Conservation (phyloP, 1,140 invertebrate species). For the Drosophila pruinosa region DNA sequence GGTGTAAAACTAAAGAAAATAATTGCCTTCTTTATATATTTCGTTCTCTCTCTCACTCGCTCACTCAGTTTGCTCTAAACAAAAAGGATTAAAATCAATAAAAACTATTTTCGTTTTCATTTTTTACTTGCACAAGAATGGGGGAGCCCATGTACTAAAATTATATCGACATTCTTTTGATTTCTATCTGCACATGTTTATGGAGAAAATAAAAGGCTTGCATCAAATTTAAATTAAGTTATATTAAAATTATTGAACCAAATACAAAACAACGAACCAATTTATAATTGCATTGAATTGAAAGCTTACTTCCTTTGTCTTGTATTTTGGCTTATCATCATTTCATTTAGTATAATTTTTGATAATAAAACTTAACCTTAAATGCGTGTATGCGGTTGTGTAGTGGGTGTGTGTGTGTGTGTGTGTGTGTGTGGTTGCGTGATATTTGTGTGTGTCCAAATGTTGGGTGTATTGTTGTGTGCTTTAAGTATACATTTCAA, state of each 20-base stretch:
- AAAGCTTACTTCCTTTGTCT: slow-evolving; percentile 15
- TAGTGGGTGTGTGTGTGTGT: slow-evolving; percentile 4
- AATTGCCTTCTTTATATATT: slow-evolving; percentile 14
- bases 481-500: slow-evolving; percentile 49
- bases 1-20: slow-evolving; percentile 62
- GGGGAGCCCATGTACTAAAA: slow-evolving; percentile 63
- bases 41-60: slow-evolving; percentile 31
- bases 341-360: slow-evolving; percentile 31
- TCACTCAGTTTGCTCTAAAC: slow-evolving; percentile 7
- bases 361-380: slow-evolving; percentile 43
- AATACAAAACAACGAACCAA: slow-evolving; percentile 28
- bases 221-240: slow-evolving; percentile 33
- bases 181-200: slow-evolving; percentile 44
- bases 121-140: slow-evolving; percentile 54
- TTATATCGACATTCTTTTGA: slow-evolving; percentile 75
- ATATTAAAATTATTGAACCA: slow-evolving; percentile 13
- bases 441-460: slow-evolving; percentile 35
- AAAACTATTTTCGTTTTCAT: slow-evolving; percentile 48
- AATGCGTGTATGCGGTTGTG: slow-evolving; percentile 27
- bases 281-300: slow-evolving; percentile 7
- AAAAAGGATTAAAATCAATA: slow-evolving; percentile 64
- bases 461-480: slow-evolving; percentile 19
- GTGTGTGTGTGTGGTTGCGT: slow-evolving; percentile 1
- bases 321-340: slow-evolving; percentile 26
- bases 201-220: slow-evolving; percentile 36